Evolutionary conservation across 2,113 vertebrate species (phyloP).

Genomic region (Apaloderma vittatum): DNA sequence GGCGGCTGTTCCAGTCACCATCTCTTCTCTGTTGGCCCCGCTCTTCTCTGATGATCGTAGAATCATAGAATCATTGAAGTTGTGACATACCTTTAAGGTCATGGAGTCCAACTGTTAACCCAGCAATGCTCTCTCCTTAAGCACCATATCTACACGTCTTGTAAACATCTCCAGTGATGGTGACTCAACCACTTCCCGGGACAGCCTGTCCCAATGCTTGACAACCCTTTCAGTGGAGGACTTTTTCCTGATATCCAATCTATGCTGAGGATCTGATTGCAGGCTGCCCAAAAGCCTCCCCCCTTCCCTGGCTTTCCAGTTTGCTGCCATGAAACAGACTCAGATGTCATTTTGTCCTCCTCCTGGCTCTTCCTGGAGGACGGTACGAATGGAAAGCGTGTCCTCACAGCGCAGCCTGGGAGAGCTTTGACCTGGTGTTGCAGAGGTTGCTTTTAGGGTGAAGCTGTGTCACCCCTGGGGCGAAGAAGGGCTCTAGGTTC

Average conservation of each 20-base stretch:
- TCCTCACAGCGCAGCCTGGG: fast-evolving
- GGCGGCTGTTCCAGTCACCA: background rate
- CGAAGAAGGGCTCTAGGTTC: background rate
- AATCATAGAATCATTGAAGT: too few species aligned
- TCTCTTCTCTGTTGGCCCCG: background rate
- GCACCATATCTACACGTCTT: too few species aligned
- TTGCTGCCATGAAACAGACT: background rate
- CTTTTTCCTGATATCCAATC: too few species aligned
- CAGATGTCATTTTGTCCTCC: background rate
- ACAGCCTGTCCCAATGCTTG: too few species aligned
- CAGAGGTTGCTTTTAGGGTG: background rate
- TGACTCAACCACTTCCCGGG: too few species aligned
- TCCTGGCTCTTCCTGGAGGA: background rate
- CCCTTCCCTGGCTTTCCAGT: background rate
- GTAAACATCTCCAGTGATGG: too few species aligned
- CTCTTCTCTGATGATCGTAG: background rate
- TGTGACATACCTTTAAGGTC: too few species aligned
- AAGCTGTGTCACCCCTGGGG: background rate
- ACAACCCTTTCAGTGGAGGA: too few species aligned
- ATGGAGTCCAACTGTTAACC: too few species aligned
- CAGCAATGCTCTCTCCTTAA: too few species aligned
- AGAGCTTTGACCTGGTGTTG: background rate
- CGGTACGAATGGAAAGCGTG: fast-evolving
- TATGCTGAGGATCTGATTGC: background rate
- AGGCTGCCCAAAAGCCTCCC: background rate